These are phyloP conservation scores for Polypterus senegalus DNA, from an alignment of 2,113 vertebrate species.

Conservation along the genomic window DNA sequence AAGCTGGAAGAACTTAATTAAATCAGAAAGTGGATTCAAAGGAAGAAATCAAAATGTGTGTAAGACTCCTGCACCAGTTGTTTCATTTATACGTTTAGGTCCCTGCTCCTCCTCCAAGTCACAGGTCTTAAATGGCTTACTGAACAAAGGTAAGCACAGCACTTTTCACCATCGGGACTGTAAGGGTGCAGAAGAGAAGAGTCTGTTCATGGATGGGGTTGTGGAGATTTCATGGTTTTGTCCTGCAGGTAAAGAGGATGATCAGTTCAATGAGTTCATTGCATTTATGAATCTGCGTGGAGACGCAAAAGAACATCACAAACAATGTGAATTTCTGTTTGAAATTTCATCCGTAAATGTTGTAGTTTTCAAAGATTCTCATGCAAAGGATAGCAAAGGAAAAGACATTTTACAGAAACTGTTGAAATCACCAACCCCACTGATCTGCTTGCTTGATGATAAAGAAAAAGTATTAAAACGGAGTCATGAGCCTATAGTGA, in stretches of 20 bases:
- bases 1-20: constrained; percentile 34
- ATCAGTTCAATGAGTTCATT: constrained; percentile 45
- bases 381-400: constrained; percentile 15
- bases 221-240: constrained; percentile 63
- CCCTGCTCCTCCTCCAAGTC: constrained; percentile 52
- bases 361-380: constrained; percentile 25
- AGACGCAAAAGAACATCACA: constrained; percentile 28
- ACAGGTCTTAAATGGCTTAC: constrained; percentile 43
- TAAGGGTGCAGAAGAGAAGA: constrained; percentile 34
- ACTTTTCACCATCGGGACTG: constrained; percentile 51
- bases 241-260: constrained; percentile 34
- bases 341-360: constrained; percentile 39
- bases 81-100: constrained; percentile 52
- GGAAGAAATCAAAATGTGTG: constrained; percentile 34
- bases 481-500: constrained; percentile 17
- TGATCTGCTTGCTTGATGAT: constrained; percentile 37
- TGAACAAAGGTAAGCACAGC: constrained; percentile 42
- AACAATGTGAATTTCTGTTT: constrained; percentile 34
- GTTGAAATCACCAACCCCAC: constrained; percentile 23
- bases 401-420: constrained; percentile 20
- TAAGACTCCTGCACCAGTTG: constrained; percentile 33
- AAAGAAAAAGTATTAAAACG: neutral
- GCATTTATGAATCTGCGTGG: constrained; percentile 51
- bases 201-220: constrained; percentile 44
- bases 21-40: constrained; percentile 8